Base-by-base conservation (phyloP, 2,888 invertebrate genomes). In the Mellilla xanthometata region DNA sequence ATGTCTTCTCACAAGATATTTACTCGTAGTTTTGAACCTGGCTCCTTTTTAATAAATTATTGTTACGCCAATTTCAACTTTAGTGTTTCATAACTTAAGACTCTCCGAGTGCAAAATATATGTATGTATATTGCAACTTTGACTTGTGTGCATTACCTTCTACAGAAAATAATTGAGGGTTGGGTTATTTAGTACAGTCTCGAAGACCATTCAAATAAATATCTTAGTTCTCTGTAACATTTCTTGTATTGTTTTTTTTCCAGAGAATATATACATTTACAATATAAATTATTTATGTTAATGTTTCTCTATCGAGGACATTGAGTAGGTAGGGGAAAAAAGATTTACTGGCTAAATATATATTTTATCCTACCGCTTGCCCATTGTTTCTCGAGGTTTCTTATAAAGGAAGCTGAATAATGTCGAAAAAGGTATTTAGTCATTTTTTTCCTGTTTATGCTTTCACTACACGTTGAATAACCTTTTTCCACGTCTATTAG, bases 381-480 rank as follows among this genome's bases (percentile, higher is more conserved):
- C 50, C 51, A 60, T 65, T 65, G 60, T 67, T 65, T 67, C 52
- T 57, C 52, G 56, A 51, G 42, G 49, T 59, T 46, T 39, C 49
- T 44, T 45, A 43, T 57, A 52, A 52, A 54, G 52, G 52, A 62
- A 49, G 56, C 58, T 63, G 57, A 66, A 60, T 60, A 68, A 58
- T 52, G 52, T 41, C 51, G 51, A 52, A 56, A 59, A 52, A 59
- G 50, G 49, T 53, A 40, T 57, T 55, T 45, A 22, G 26, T 11
- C 33, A 49, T 53, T 62, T 62, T n/a, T n/a, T 59, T 63, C 60
- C 65, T 65, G 58, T 62, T 63, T 61, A 60, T 57, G 57, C 58
- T 58, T 53, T 39, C 40, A 33, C 15, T 12, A 10, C 36, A 44
- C 44, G 46, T 42, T 51, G 28, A 33, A 47, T 46, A 35, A 34